These are phyloP conservation scores for Gari tellinella DNA, from an alignment of 2,888 invertebrate genomes.

Conservation along the genomic window DNA sequence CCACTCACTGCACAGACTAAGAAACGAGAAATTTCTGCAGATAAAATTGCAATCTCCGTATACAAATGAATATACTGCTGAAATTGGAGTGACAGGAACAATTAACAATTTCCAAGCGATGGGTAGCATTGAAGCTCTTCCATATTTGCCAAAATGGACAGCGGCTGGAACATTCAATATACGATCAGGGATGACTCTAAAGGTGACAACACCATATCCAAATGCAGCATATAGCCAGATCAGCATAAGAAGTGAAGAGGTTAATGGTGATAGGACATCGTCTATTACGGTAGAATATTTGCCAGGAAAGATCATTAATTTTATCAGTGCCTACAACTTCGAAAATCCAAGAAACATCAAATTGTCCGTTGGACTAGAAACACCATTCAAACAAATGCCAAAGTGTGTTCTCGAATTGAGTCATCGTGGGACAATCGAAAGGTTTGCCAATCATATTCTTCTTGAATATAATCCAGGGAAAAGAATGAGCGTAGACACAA, in stretches of 20 bases:
- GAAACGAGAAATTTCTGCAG: conserved; percentile 5
- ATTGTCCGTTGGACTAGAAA: conserved; percentile 27
- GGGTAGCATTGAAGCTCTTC: conserved; percentile 34
- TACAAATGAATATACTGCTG: conserved; percentile 14
- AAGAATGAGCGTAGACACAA: conserved; percentile 20
- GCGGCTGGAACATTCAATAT: conserved; percentile 19
- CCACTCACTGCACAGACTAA: conserved; percentile 14
- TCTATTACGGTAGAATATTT: conserved; percentile 32
- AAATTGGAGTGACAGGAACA: conserved; percentile 11
- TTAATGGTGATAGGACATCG: conserved; percentile 22
- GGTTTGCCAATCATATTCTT: conserved; percentile 24
- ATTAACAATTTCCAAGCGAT: conserved; percentile 1
- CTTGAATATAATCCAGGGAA: conserved; percentile 33
- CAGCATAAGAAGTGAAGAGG: conserved; percentile 16
- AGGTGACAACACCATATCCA: conserved; percentile 29
- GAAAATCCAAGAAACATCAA: conserved; percentile 16
- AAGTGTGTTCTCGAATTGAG: conserved; percentile 20
- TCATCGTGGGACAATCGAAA: conserved; percentile 24
- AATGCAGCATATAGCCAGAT: conserved; percentile 14
- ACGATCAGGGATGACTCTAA: conserved; percentile 31
- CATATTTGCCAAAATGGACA: conserved; percentile 31
- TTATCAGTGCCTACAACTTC: conserved; percentile 16
- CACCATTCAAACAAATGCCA: conserved; percentile 34
- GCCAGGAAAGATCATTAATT: conserved; percentile 28
- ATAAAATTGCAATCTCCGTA: conserved; percentile 37